Evolutionary conservation across 2,888 invertebrate genomes (phyloP), one percentile per base, ranked within the genome.

Genomic region (Hanleya hanleyi): DNA sequence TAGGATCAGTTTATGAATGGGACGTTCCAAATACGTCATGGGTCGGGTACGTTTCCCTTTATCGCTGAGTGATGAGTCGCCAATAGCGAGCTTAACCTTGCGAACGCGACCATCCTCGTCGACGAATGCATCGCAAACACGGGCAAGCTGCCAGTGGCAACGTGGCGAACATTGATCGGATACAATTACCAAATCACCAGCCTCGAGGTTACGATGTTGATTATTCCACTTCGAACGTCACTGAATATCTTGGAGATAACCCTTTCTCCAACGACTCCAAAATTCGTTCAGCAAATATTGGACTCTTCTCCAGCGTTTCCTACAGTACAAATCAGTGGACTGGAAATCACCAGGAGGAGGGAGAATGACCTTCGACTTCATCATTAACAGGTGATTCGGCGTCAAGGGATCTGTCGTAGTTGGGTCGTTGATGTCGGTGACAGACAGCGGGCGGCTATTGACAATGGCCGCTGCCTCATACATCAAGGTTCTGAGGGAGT

Each of bases 1-100:
- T n/a, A n/a, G n/a, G n/a, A 71, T 33, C 35, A 77, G 50, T 51
- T 77, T 76, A 22, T 77, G 77, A 1, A 76, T 61, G n/a, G n/a
- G n/a, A n/a, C n/a, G n/a, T n/a, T n/a, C n/a, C n/a, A n/a, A n/a
- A n/a, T n/a, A n/a, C n/a, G n/a, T n/a, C n/a, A n/a, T n/a, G 9
- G 73, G 75, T 18, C 12, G 3, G 7, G 35, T 49, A 36, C 57
- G 50, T 38, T 69, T 65, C 26, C 77, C 77, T 22, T 38, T n/a
- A 7, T 49, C 51, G 50, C 67, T 37, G 18, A 75, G 38, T n/a
- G 9, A 50, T 12, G 22, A 22, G 6, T 37, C 50, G n/a, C 38
- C 68, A 2, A 74, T 37, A 3, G n/a, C 41, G n/a, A n/a, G 4
- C 36, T 73, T 77, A n/a, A 77, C 77, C 32, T 70, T 73, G 5